Conservation (phyloP, 1,140 invertebrate species). For the Drosophila kikkawai region DNA sequence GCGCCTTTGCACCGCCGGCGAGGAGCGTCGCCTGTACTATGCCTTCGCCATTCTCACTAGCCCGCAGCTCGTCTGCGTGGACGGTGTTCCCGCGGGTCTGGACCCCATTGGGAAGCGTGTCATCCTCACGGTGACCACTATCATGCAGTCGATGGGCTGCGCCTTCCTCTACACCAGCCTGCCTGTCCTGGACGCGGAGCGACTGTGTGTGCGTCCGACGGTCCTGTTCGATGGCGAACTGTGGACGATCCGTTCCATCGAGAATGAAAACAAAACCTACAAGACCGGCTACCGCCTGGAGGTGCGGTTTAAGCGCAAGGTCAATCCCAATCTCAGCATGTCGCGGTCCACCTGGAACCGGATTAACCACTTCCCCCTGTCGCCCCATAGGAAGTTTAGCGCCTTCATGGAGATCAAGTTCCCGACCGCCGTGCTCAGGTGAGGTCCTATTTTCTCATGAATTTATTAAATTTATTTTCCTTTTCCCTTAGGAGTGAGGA, state of each 20-base stretch:
- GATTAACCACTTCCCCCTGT: slow-evolving; percentile 64
- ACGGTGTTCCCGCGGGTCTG: slow-evolving; percentile 89
- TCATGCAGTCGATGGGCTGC: slow-evolving; percentile 57
- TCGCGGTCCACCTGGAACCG: slow-evolving; percentile 59
- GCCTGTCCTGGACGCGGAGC: slow-evolving; percentile 93
- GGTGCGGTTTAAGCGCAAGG: slow-evolving; percentile 63
- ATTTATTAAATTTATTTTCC: background rate
- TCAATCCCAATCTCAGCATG: slow-evolving; percentile 52
- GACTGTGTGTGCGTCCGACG: slow-evolving; percentile 91
- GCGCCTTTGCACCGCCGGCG: slow-evolving; percentile 89
- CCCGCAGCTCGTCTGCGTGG: slow-evolving; percentile 85
- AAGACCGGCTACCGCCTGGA: slow-evolving; percentile 79
- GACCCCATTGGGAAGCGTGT: slow-evolving; percentile 92
- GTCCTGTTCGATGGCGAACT: slow-evolving; percentile 93
- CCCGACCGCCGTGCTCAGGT: slow-evolving; percentile 49
- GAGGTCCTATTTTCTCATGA: background rate
- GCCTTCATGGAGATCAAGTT: slow-evolving; percentile 65
- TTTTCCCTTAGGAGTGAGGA: slow-evolving; percentile 25
- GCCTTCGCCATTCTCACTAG: slow-evolving; percentile 95
- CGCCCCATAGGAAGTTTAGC: slow-evolving; percentile 55
- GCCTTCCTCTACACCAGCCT: slow-evolving; percentile 91
- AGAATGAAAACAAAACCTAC: slow-evolving; percentile 86
- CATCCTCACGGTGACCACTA: slow-evolving; percentile 89
- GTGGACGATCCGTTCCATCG: slow-evolving; percentile 88
- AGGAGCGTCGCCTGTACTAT: slow-evolving; percentile 94